Percentiles rank a stretch among this genome's conserved stretches.
Conservation (phyloP, 2,113 vertebrate genomes). For the Xyliphius kryptos region DNA sequence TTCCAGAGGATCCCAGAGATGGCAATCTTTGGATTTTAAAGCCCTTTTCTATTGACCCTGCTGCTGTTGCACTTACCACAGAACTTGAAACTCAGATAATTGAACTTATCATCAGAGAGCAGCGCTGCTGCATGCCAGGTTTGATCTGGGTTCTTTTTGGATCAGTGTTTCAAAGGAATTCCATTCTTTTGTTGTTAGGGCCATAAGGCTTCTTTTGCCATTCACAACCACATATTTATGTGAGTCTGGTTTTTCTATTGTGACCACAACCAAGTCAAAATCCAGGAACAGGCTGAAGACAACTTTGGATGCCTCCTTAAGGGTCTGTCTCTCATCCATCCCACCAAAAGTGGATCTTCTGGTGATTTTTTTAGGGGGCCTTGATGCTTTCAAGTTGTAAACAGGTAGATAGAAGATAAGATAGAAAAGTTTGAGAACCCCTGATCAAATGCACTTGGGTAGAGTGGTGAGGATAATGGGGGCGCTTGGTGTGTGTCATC, state of each 20-base stretch:
- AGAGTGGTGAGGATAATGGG: too few relatives aligned
- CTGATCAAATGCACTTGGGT: too few relatives aligned
- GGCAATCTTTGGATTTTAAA: conserved; percentile 20
- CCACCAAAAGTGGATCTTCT: conserved; percentile 24
- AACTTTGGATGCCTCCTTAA: conserved; percentile 20
- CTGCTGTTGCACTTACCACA: conserved; percentile 19
- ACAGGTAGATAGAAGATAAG: too few relatives aligned
- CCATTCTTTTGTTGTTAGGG: conserved; percentile 13
- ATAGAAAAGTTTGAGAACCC: too few relatives aligned
- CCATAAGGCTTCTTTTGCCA: background rate
- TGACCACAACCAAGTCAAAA: conserved; percentile 29
- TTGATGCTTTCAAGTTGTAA: too few relatives aligned
- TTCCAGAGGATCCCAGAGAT: conserved; percentile 20
- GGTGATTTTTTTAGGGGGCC: too few relatives aligned
- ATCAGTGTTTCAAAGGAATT: conserved; percentile 18
- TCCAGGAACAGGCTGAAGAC: conserved; percentile 30
- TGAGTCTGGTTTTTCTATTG: conserved; percentile 20
- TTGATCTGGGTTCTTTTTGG: conserved; percentile 31
- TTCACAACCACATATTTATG: conserved; percentile 24
- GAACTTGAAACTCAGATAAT: conserved; percentile 21
- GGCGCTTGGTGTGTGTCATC: too few relatives aligned
- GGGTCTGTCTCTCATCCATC: conserved; percentile 19
- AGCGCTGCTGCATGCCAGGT: too few relatives aligned
- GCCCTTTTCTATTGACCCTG: conserved; percentile 22
- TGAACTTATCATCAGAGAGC: conserved; percentile 23